A percentile compares a stretch with the other conserved stretches of the same genome.
phyloP scores from a whole-genome alignment of 92 coral and sea anemone species.

The Phenganax stokvisi region DNA sequence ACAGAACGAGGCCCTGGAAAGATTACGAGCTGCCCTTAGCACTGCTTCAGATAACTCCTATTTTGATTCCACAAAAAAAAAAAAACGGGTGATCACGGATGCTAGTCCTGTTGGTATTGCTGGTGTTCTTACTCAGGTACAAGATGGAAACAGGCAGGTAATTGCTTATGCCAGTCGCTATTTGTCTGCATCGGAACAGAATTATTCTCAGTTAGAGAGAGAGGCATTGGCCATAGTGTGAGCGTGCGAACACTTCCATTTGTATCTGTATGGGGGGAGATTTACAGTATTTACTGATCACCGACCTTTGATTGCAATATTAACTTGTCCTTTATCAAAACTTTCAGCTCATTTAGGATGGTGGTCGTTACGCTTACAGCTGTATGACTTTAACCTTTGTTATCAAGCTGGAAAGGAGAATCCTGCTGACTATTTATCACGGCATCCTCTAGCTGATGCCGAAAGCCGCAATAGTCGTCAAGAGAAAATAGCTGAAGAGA shows the following conservation, averaged over 20 bases:
- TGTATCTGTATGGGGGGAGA: not conserved
- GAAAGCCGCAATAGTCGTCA: not conserved
- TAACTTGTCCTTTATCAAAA: not conserved
- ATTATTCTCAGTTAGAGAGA: conserved; percentile 18
- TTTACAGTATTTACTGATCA: conserved; percentile 3
- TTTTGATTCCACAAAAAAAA: conserved; percentile 29
- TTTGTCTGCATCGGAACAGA: conserved; percentile 16
- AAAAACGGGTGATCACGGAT: not conserved
- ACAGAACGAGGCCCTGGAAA: conserved; percentile 36
- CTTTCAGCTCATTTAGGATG: not conserved
- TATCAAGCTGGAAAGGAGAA: not conserved
- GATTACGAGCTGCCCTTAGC: conserved; percentile 22
- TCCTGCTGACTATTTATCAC: conserved; percentile 18
- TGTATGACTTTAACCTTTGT: not conserved
- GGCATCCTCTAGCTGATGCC: not conserved
- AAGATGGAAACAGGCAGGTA: not conserved
- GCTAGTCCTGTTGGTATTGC: conserved; percentile 25
- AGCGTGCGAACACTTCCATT: not conserved
- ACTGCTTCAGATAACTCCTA: conserved; percentile 24
- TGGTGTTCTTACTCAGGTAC: conserved; percentile 12
- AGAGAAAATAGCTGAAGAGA: conserved; percentile 6
- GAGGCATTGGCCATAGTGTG: conserved; percentile 24
- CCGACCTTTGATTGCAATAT: not conserved
- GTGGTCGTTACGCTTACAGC: conserved; percentile 9
- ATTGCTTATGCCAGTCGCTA: conserved; percentile 22